Conservation (phyloP, 2,888 invertebrate species). For the Idaea biselata region DNA sequence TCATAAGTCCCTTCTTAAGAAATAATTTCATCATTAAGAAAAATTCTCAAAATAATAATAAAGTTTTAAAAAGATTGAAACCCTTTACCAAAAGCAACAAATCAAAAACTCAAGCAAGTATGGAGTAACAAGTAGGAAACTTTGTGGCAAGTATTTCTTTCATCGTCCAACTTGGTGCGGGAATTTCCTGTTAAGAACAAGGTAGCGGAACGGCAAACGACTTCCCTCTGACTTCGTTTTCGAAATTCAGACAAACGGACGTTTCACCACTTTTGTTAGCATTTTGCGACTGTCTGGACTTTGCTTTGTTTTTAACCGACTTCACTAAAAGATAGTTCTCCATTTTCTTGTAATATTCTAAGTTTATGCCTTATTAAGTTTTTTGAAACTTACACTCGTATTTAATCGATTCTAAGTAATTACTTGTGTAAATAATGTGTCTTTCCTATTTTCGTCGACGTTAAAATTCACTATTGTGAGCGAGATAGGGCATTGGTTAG, state of each 20-base stretch:
- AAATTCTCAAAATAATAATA: neutral
- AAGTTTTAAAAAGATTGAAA: neutral
- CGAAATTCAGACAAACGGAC: neutral
- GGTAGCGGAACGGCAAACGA: constrained; percentile 59
- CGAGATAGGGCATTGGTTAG: too few species aligned
- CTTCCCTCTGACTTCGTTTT: constrained; percentile 39
- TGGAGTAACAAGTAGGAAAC: neutral
- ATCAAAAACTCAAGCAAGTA: neutral
- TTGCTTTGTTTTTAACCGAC: neutral
- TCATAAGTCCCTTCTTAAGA: neutral
- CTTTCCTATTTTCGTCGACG: too few species aligned
- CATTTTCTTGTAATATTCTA: too few species aligned
- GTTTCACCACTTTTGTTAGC: neutral
- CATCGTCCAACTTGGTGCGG: constrained; percentile 15
- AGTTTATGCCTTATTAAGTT: too few species aligned
- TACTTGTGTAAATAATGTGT: too few species aligned
- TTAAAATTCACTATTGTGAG: too few species aligned
- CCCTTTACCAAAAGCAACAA: neutral
- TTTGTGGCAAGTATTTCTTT: constrained; percentile 3
- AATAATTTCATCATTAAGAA: neutral
- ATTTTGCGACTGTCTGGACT: neutral
- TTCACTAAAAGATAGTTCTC: neutral
- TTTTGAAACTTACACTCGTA: too few species aligned
- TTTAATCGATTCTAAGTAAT: too few species aligned
- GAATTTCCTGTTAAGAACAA: constrained; percentile 54